Conservation (phyloP, 2,797 vertebrate species). For the Gymnothorax reevesii region DNA sequence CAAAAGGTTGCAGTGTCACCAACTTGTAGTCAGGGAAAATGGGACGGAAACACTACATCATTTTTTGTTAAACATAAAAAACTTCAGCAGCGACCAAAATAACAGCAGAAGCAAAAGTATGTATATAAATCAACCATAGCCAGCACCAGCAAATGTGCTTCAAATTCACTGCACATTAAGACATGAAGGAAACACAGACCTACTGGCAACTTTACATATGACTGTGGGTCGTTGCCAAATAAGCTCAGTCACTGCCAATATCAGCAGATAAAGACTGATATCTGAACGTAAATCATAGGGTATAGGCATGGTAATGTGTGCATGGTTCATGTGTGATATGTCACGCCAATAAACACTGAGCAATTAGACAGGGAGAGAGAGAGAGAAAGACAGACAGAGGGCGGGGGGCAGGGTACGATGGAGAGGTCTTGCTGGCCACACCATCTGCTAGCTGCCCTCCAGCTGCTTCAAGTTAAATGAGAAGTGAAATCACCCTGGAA, state of each 20-base stretch:
- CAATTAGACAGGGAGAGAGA: too few relatives aligned
- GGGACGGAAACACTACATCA: not conserved
- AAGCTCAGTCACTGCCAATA: too few relatives aligned
- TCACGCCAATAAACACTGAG: too few relatives aligned
- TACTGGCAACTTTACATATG: too few relatives aligned
- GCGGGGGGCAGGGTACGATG: not conserved
- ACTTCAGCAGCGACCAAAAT: not conserved
- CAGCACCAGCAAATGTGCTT: not conserved
- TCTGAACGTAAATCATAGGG: too few relatives aligned
- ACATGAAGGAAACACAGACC: too few relatives aligned
- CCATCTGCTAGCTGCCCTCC: slow-evolving; percentile 32
- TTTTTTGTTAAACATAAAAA: not conserved
- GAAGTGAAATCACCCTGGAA: slow-evolving; percentile 52
- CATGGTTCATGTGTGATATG: too few relatives aligned
- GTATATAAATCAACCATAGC: not conserved
- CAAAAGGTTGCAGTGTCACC: not conserved
- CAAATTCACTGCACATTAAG: not conserved
- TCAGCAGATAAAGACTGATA: too few relatives aligned
- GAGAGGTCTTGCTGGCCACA: not conserved
- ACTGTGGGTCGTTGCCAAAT: too few relatives aligned
- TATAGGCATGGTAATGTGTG: too few relatives aligned
- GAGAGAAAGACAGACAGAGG: not conserved
- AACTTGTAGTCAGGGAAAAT: not conserved
- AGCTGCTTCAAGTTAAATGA: slow-evolving; percentile 60
- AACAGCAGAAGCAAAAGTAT: not conserved